These are phyloP conservation scores for mouse (Mus musculus) DNA, from an alignment of 2,113 vertebrate genomes.

Conservation along the genomic window GRCm39 chr10:120636501-120637000, in stretches of 20 bases:
- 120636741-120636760: neutral
- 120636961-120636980: slow-evolving; percentile 49
- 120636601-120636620: neutral
- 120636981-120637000: slow-evolving; percentile 69
- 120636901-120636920: neutral
- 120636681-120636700: neutral
- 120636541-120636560: neutral
- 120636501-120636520: neutral
- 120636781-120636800: neutral
- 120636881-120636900: neutral
- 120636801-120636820: neutral
- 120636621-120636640: neutral
- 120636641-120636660: too few species aligned
- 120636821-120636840: neutral
- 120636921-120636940: slow-evolving; percentile 44
- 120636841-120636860: neutral
- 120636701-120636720: neutral
- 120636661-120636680: neutral
- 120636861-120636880: neutral
- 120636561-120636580: neutral
- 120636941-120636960: slow-evolving; percentile 64
- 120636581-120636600: neutral
- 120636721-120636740: neutral
- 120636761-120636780: neutral
- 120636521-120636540: neutral